A percentile compares a stretch with the other conserved stretches of the same genome.
Evolutionary conservation across 2,113 vertebrate genomes (phyloP).

Genomic region (Pteropus alecto): DNA sequence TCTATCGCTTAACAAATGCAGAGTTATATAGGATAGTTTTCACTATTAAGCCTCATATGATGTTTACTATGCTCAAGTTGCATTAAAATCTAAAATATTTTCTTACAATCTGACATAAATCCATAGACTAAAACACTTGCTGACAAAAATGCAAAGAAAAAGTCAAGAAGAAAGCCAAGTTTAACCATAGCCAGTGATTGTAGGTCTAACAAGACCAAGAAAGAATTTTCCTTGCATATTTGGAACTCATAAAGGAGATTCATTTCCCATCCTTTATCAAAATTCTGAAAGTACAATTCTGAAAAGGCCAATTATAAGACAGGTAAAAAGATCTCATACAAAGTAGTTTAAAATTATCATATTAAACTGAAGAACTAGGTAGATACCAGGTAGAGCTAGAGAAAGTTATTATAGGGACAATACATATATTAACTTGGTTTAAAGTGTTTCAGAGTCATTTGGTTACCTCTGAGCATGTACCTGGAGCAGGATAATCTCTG

Average conservation of each 20-base stretch:
- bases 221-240: constrained; percentile 43
- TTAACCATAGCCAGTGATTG: constrained; percentile 33
- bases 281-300: constrained; percentile 26
- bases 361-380: constrained; percentile 39
- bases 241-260: constrained; percentile 54
- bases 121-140: constrained; percentile 4
- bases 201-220: constrained; percentile 40
- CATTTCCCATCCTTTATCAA: constrained; percentile 51
- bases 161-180: background rate
- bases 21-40: background rate
- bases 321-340: background rate
- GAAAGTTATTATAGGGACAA: constrained; percentile 31
- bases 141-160: constrained; percentile 43
- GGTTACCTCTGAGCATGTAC: background rate
- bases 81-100: constrained; percentile 36
- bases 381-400: constrained; percentile 14
- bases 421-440: background rate
- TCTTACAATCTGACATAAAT: constrained; percentile 38
- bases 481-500: background rate
- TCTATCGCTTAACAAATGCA: background rate
- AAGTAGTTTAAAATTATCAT: constrained; percentile 50
- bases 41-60: background rate
- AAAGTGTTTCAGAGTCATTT: background rate
- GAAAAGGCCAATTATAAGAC: background rate
- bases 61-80: background rate